These are phyloP conservation scores for Heliconius hewitsoni DNA, from an alignment of 1,140 invertebrate species.

Conservation along the genomic window DNA sequence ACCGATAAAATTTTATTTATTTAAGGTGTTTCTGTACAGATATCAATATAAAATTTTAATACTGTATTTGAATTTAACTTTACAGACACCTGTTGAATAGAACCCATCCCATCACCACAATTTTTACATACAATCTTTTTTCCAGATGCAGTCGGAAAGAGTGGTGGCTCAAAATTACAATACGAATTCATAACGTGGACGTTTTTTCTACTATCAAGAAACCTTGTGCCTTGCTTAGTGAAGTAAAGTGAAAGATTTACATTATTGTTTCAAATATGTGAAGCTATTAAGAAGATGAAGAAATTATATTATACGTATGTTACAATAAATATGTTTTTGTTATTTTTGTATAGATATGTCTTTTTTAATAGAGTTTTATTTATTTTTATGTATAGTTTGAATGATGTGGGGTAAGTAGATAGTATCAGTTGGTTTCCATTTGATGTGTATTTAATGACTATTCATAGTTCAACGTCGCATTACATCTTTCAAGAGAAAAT, in stretches of 20 bases:
- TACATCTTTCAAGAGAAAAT: too few relatives aligned
- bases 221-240: slow-evolving; percentile 64
- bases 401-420: neutral
- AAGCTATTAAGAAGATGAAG: neutral
- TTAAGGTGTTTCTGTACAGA: too few relatives aligned
- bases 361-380: neutral
- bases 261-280: slow-evolving; percentile 32
- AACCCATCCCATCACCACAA: neutral
- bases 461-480: too few relatives aligned
- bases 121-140: slow-evolving; percentile 26
- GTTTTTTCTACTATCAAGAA: slow-evolving; percentile 54
- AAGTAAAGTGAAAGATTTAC: slow-evolving; percentile 51
- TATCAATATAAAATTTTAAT: too few relatives aligned
- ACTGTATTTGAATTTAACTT: too few relatives aligned
- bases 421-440: too few relatives aligned
- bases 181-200: slow-evolving; percentile 55
- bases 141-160: slow-evolving; percentile 60
- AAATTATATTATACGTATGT: neutral
- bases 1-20: too few relatives aligned
- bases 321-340: neutral
- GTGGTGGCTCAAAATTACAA: slow-evolving; percentile 45
- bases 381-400: neutral
- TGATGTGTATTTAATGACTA: too few relatives aligned
- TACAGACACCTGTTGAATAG: too few relatives aligned
- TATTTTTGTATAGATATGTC: neutral